Evolutionary conservation across 2,888 invertebrate genomes (phyloP).

Genomic region (Epinotia bilunana): DNA sequence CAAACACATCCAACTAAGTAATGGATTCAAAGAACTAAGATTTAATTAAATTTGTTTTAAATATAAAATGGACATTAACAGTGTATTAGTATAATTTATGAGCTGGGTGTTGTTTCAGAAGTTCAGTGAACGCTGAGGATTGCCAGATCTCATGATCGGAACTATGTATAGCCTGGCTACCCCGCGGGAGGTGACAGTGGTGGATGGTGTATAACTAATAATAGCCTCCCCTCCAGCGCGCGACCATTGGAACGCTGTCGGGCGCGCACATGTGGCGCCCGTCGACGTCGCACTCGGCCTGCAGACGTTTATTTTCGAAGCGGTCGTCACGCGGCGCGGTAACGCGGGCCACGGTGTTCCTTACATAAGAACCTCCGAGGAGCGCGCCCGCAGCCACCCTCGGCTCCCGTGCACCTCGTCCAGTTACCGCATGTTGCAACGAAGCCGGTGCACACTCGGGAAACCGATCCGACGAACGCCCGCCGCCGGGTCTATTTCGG

Average conservation of each 20-base stretch:
- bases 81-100: conserved; percentile 45
- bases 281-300: conserved; percentile 69
- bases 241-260: conserved; percentile 73
- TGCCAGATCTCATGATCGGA: conserved; percentile 79
- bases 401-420: conserved; percentile 61
- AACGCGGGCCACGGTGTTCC: conserved; percentile 77
- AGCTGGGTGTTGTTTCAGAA: conserved; percentile 67
- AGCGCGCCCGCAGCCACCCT: conserved; percentile 58
- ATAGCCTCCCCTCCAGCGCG: conserved; percentile 83
- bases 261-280: conserved; percentile 81
- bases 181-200: conserved; percentile 84
- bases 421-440: conserved; percentile 70
- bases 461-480: conserved; percentile 83
- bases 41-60: conserved; percentile 22
- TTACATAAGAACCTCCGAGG: conserved; percentile 72
- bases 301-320: conserved; percentile 80
- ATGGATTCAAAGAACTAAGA: not conserved
- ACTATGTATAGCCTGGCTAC: conserved; percentile 82
- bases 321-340: conserved; percentile 82
- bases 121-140: conserved; percentile 82
- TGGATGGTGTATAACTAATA: conserved; percentile 82
- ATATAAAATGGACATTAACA: conserved; percentile 29
- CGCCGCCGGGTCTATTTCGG: conserved; percentile 87
- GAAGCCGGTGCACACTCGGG: conserved; percentile 79
- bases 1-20: not conserved